Evolutionary conservation across 2,888 invertebrate genomes (phyloP).

Genomic region (Ceriagrion tenellum): DNA sequence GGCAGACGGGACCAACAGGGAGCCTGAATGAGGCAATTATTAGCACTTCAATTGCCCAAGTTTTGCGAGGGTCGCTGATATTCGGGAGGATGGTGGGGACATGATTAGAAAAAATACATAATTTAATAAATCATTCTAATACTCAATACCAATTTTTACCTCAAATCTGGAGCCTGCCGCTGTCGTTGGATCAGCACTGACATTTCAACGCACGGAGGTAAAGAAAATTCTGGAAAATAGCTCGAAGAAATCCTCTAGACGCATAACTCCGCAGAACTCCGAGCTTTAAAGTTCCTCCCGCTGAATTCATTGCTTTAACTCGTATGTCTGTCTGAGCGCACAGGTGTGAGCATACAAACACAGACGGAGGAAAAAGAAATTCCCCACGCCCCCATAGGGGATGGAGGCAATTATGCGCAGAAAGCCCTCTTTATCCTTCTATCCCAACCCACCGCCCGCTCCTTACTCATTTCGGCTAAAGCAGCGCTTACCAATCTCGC

Average conservation of each 20-base stretch:
- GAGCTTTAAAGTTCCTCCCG: constrained; percentile 17
- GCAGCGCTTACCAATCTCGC: constrained; percentile 28
- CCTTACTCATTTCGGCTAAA: constrained; percentile 28
- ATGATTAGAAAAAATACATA: no score
- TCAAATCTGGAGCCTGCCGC: background rate
- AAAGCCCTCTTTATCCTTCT: constrained; percentile 35
- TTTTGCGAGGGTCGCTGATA: no score
- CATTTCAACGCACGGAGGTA: background rate
- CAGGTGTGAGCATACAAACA: constrained; percentile 31
- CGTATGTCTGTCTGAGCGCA: constrained; percentile 36
- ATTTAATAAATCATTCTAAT: no score
- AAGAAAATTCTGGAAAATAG: background rate
- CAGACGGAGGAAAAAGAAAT: background rate
- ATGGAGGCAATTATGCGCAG: constrained; percentile 34
- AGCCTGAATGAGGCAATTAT: no score
- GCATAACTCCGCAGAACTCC: background rate
- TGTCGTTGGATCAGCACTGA: background rate
- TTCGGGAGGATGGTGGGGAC: no score
- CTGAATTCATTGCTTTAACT: constrained; percentile 24
- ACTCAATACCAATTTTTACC: background rate
- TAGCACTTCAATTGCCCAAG: no score
- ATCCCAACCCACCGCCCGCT: constrained; percentile 6
- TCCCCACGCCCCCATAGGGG: background rate
- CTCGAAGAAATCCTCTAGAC: background rate
- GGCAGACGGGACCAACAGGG: no score